Evolutionary conservation across 2,113 vertebrate species (phyloP).

Genomic region (Corythornis madagascariensis): DNA sequence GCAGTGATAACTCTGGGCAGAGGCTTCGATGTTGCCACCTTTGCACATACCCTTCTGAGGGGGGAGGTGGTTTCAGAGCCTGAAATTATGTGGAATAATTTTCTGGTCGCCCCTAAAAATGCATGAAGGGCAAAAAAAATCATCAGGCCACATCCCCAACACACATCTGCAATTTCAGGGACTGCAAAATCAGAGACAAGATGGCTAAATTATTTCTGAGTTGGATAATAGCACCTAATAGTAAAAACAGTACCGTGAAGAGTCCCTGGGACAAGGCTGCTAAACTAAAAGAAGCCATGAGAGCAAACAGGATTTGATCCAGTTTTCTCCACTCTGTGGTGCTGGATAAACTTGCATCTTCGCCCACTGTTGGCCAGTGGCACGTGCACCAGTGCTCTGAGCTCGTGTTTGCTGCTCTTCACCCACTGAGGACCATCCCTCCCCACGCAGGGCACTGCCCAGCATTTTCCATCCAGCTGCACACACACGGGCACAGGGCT

Average conservation of each 20-base stretch:
- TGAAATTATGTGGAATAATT: fast-evolving
- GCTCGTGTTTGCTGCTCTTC: neutral
- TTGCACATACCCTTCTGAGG: neutral
- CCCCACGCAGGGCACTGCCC: neutral
- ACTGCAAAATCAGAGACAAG: neutral
- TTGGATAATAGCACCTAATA: neutral
- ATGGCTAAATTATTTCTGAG: neutral
- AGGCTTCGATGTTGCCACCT: neutral
- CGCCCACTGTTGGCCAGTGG: neutral
- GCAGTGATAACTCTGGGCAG: neutral
- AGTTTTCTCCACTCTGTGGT: neutral
- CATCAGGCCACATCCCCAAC: neutral
- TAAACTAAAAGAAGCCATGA: neutral
- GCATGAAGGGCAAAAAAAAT: neutral
- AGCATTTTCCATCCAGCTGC: neutral
- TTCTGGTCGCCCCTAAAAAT: neutral
- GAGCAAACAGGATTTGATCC: neutral
- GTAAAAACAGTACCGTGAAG: neutral
- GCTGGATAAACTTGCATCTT: neutral
- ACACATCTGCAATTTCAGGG: too few species aligned
- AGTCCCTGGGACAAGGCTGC: neutral
- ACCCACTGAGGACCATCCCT: neutral
- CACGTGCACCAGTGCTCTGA: neutral
- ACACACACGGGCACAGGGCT: neutral
- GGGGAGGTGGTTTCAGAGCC: neutral